Percentiles rank a stretch among this genome's conserved stretches.
Conservation (phyloP, 2,797 vertebrate species). For the Gambelia wislizenii region DNA sequence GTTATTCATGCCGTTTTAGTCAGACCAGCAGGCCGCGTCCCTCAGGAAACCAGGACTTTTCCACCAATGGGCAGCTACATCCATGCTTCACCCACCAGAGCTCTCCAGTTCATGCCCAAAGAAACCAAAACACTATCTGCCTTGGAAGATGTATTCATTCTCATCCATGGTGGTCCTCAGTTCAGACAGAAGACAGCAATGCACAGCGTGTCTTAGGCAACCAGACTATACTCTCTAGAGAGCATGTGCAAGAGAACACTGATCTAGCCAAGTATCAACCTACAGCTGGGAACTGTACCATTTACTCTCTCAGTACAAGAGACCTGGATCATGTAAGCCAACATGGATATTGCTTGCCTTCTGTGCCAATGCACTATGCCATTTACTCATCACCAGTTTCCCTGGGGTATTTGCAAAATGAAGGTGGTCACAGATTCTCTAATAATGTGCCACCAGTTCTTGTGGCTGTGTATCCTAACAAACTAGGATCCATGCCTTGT, state of each 20-base stretch:
- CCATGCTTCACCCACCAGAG: not conserved
- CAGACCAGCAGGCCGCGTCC: not conserved
- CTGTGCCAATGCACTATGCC: slow-evolving; percentile 23
- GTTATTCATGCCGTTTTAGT: not conserved
- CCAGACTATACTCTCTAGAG: not conserved
- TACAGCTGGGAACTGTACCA: not conserved
- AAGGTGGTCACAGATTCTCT: slow-evolving; percentile 22
- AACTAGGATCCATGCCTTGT: not conserved
- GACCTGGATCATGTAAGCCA: not conserved
- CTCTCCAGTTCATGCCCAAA: not conserved
- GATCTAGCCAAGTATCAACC: not conserved
- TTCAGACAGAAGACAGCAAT: not conserved
- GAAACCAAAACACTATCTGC: not conserved
- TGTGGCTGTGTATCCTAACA: slow-evolving; percentile 15
- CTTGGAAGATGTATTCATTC: not conserved
- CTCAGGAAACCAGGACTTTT: not conserved
- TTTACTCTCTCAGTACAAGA: slow-evolving; percentile 5
- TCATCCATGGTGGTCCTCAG: not conserved
- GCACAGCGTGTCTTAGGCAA: not conserved
- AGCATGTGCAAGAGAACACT: not conserved
- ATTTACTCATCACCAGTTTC: slow-evolving; percentile 32
- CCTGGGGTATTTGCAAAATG: not conserved
- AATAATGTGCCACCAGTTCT: slow-evolving; percentile 36
- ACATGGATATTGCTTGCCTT: not conserved
- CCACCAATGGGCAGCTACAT: not conserved